Conservation (phyloP, 2,888 invertebrate species). For the Pimpla rufipes region DNA sequence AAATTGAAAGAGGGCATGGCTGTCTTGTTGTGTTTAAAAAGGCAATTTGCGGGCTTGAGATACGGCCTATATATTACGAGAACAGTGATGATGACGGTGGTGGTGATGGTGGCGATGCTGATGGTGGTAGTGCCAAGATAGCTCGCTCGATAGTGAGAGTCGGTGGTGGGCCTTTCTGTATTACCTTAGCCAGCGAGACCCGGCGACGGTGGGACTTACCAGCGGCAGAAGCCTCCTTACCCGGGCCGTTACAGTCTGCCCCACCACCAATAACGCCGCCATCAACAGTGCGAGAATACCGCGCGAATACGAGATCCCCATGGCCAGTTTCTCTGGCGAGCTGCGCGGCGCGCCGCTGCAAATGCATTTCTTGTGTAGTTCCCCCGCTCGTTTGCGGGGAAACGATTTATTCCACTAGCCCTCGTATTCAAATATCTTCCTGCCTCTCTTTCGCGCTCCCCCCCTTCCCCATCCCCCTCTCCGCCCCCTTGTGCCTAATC, state of each 20-base stretch:
- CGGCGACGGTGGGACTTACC: slow-evolving; percentile 60
- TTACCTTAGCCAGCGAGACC: slow-evolving; percentile 57
- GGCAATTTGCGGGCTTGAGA: slow-evolving; percentile 84
- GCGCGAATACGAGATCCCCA: slow-evolving; percentile 59
- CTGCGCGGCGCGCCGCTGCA: slow-evolving; percentile 74
- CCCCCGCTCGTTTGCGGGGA: slow-evolving; percentile 81
- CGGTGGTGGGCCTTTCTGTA: slow-evolving; percentile 65
- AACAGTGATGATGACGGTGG: slow-evolving; percentile 74
- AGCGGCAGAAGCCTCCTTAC: slow-evolving; percentile 39
- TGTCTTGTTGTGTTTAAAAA: slow-evolving; percentile 84
- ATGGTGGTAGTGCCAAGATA: slow-evolving; percentile 78
- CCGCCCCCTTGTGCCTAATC: slow-evolving; percentile 64
- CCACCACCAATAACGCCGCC: slow-evolving; percentile 60
- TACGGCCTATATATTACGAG: slow-evolving; percentile 83
- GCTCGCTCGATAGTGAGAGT: slow-evolving; percentile 80
- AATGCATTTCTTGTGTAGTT: slow-evolving; percentile 85
- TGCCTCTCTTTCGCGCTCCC: slow-evolving; percentile 59
- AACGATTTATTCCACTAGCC: slow-evolving; percentile 81
- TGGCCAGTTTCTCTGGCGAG: slow-evolving; percentile 51
- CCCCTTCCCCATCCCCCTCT: background rate
- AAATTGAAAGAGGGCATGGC: slow-evolving; percentile 84
- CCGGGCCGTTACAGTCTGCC: slow-evolving; percentile 57
- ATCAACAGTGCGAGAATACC: slow-evolving; percentile 64
- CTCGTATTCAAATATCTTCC: slow-evolving; percentile 83
- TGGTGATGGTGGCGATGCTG: slow-evolving; percentile 68